A percentile compares a stretch with the other conserved stretches of the same genome.
phyloP scores from a whole-genome alignment of 2,113 vertebrate genomes.

The Gambusia affinis region DNA sequence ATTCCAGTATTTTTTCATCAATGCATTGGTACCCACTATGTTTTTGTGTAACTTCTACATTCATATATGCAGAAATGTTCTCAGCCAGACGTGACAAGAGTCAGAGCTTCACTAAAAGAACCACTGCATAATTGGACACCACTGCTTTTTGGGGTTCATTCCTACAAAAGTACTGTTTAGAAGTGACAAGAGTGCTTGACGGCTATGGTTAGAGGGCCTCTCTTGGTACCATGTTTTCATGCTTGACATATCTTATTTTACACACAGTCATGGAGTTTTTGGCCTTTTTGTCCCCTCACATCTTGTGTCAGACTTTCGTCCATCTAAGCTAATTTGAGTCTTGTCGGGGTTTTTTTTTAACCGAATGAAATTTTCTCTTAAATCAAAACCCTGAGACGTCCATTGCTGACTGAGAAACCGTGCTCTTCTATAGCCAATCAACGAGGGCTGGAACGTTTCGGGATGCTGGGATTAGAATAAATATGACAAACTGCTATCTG shows the following conservation, averaged over 20 bases:
- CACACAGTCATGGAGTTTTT: conserved; percentile 9
- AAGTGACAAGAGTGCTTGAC: conserved; percentile 17
- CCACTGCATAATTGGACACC: too few relatives aligned
- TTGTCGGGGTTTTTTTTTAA: neutral
- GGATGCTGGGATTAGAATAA: conserved; percentile 13
- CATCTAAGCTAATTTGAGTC: conserved; percentile 28
- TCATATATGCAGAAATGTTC: too few relatives aligned
- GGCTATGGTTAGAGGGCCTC: neutral
- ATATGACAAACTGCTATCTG: conserved; percentile 23
- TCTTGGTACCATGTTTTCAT: neutral
- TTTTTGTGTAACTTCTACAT: too few relatives aligned
- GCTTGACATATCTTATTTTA: conserved; percentile 17
- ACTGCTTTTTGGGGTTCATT: too few relatives aligned
- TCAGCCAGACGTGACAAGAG: too few relatives aligned
- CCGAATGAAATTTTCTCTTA: neutral
- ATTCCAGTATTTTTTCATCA: too few relatives aligned
- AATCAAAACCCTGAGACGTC: conserved; percentile 4
- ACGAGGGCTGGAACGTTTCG: conserved; percentile 1
- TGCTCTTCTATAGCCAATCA: neutral
- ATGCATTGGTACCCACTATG: too few relatives aligned
- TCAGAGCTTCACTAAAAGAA: too few relatives aligned
- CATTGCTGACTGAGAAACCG: neutral
- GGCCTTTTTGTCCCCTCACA: conserved; percentile 2
- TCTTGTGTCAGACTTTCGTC: neutral
- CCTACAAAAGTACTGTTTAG: too few relatives aligned